phyloP scores from a whole-genome alignment of 2,888 invertebrate species.

The Rhogogaster chlorosoma region DNA sequence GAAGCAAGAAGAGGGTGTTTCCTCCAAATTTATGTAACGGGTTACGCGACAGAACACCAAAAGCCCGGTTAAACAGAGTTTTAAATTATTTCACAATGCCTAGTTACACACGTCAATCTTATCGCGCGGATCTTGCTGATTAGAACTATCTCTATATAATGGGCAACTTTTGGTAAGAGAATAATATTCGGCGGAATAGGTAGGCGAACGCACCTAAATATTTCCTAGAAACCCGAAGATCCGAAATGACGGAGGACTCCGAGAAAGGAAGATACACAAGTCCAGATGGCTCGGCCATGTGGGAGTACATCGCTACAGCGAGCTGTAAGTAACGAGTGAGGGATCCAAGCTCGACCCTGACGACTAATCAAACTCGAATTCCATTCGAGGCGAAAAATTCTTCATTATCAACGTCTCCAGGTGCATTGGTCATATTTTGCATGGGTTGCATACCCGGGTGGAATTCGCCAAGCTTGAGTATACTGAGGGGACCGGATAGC shows the following conservation, averaged over 20 bases:
- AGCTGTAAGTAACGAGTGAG: conserved; percentile 60
- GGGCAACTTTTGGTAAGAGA: neutral
- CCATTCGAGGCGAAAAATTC: neutral
- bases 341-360: no score
- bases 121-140: neutral
- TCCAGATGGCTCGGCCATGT: conserved; percentile 63
- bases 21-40: neutral
- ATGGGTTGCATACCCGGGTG: conserved; percentile 64
- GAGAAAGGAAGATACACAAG: conserved; percentile 62
- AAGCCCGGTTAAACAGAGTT: neutral
- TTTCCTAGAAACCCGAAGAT: neutral
- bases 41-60: neutral
- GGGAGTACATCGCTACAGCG: conserved; percentile 64
- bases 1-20: neutral
- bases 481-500: conserved; percentile 62
- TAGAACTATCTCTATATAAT: neutral
- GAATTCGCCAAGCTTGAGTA: conserved; percentile 65
- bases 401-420: neutral
- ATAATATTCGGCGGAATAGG: neutral
- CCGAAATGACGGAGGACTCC: conserved; percentile 55
- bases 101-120: conserved; percentile 11
- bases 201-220: neutral
- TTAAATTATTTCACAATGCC: neutral
- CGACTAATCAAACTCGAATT: neutral
- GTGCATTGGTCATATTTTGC: conserved; percentile 53